Evolutionary conservation across 2,113 vertebrate species (phyloP), one percentile per base, ranked within the genome.

Genomic region (Eurypyga helias): DNA sequence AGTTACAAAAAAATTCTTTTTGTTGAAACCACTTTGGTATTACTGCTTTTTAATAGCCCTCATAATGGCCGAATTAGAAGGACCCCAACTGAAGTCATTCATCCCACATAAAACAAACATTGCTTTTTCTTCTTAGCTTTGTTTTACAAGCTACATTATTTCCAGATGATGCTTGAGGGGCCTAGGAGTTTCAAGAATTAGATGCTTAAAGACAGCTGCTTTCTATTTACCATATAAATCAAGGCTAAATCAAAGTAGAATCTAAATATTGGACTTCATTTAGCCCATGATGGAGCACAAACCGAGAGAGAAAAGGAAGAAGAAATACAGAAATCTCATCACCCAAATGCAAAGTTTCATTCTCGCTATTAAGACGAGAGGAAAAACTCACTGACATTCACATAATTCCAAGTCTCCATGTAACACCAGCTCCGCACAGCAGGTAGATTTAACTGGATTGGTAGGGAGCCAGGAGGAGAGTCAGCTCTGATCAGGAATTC

Each of bases 61-160:
- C 98, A 94, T 98, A 98, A 99, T 98, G 98, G 98, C 95, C 34
- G 93, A 98, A 99, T 99, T 99, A 99, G 96, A 98, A 99, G 97
- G 98, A 98, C 98, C 98, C 97, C 97, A 98, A 98, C 97, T 98
- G 97, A 98, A 98, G 97, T 97, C 93, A 97, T 95, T 98, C 97
- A 98, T 98, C 98, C 99, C 98, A 99, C 98, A 99, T 99, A 99
- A 99, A 99, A 98, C 98, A 98, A 98, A 98, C 98, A 98, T 98
- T 98, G 98, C 97, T 96, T 98, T 98, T 98, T 98, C 98, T 98
- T 98, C 98, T 98, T 98, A 98, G 98, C 98, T 98, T 98, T 98
- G 97, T 98, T 98, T 97, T 97, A 98, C 98, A 98, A 98, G 98
- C 97, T 98, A 98, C 98, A 99, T 99, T 98, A 98, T 98, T 99